Percentiles rank a stretch among this genome's conserved stretches.
Evolutionary conservation across 2,888 invertebrate genomes (phyloP).

Genomic region (Atethmia centrago): DNA sequence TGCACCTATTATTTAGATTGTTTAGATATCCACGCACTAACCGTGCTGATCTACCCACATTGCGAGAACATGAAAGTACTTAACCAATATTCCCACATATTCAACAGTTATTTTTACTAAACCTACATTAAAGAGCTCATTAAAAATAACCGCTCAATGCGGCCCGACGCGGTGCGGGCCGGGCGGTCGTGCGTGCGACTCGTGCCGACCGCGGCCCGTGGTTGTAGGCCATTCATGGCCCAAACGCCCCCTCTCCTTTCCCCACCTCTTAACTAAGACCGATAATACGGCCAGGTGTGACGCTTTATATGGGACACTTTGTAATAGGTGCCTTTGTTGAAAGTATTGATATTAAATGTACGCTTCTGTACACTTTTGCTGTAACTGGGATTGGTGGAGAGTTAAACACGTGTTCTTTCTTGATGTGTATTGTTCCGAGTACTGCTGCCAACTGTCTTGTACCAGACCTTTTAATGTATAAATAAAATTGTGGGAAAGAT

Average conservation of each 20-base stretch:
- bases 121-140: conserved; percentile 48
- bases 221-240: conserved; percentile 58
- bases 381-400: too few relatives aligned
- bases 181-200: conserved; percentile 43
- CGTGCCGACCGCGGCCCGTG: conserved; percentile 26
- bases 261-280: conserved; percentile 2
- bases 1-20: too few relatives aligned
- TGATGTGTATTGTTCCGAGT: too few relatives aligned
- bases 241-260: conserved; percentile 3
- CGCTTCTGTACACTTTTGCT: too few relatives aligned
- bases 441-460: too few relatives aligned
- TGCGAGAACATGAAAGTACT: conserved; percentile 6
- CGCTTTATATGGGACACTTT: not conserved
- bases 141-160: conserved; percentile 56
- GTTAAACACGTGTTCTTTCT: too few relatives aligned
- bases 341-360: not conserved
- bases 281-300: conserved; percentile 43
- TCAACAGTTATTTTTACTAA: conserved; percentile 42
- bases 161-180: not conserved
- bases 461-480: not conserved
- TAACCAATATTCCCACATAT: conserved; percentile 6
- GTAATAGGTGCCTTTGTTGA: not conserved
- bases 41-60: not conserved
- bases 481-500: not conserved
- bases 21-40: not conserved